Evolutionary conservation across 2,797 vertebrate genomes (phyloP).

Genomic region (Chelonia mydas): DNA sequence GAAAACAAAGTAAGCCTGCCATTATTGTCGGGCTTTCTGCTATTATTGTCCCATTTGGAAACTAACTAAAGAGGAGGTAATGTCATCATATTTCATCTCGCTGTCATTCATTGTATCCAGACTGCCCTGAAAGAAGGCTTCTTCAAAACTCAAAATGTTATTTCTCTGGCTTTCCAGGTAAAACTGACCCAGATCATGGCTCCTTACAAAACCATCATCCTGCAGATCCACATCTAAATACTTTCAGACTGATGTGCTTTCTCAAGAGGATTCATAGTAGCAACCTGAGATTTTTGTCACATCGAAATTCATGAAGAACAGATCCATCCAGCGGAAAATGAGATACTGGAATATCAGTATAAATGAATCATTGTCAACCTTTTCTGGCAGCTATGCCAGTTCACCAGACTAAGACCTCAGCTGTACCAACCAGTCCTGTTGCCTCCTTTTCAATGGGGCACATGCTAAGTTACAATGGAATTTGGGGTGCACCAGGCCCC

Average conservation of each 20-base stretch:
- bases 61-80: not conserved
- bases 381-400: not conserved
- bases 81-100: not conserved
- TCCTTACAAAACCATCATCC: not conserved
- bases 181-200: not conserved
- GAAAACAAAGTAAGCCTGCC: constrained; percentile 1
- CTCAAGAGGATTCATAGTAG: not conserved
- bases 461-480: accelerated
- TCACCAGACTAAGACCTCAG: not conserved
- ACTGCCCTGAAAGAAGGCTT: not conserved
- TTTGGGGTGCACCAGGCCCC: accelerated
- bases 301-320: not conserved
- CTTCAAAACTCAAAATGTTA: not conserved
- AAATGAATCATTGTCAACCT: not conserved
- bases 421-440: not conserved
- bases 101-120: not conserved
- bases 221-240: not conserved
- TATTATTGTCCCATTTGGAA: not conserved
- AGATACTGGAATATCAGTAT: not conserved
- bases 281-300: not conserved
- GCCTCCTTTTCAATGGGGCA: not conserved
- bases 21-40: not conserved
- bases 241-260: not conserved
- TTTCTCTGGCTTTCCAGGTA: not conserved
- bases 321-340: not conserved